Conservation (phyloP, 2,113 vertebrate species). For the Vulpes ferrilata region DNA sequence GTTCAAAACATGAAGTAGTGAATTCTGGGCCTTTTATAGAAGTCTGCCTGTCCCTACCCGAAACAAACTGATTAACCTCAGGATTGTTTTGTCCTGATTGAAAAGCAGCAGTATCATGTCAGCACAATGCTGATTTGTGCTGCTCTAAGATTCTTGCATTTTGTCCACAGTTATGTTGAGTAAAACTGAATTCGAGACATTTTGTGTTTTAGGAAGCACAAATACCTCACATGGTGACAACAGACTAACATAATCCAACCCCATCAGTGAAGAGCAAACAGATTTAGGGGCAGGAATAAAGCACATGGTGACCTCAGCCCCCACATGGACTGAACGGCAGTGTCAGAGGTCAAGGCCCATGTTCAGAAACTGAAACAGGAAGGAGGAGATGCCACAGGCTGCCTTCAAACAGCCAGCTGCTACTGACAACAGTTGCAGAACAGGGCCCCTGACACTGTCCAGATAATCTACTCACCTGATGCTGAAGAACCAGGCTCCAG, state of each 20-base stretch:
- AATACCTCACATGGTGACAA: not conserved
- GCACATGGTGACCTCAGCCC: not conserved
- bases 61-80: not conserved
- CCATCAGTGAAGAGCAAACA: not conserved
- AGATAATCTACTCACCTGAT: not conserved
- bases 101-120: not conserved
- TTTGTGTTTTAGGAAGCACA: not conserved
- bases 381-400: not conserved
- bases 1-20: not conserved
- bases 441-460: not conserved
- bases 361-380: not conserved
- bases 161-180: not conserved
- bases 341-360: not conserved
- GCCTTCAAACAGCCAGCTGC: not conserved
- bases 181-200: not conserved
- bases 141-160: not conserved
- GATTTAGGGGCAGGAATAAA: not conserved
- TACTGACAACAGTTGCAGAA: accelerated
- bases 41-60: not conserved
- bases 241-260: not conserved
- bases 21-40: not conserved
- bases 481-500: too few relatives aligned
- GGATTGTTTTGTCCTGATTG: not conserved
- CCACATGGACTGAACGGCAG: not conserved
- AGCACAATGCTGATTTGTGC: not conserved